These are phyloP conservation scores for Pristionchus mayeri DNA, from an alignment of 2,888 invertebrate species.

Conservation along the genomic window DNA sequence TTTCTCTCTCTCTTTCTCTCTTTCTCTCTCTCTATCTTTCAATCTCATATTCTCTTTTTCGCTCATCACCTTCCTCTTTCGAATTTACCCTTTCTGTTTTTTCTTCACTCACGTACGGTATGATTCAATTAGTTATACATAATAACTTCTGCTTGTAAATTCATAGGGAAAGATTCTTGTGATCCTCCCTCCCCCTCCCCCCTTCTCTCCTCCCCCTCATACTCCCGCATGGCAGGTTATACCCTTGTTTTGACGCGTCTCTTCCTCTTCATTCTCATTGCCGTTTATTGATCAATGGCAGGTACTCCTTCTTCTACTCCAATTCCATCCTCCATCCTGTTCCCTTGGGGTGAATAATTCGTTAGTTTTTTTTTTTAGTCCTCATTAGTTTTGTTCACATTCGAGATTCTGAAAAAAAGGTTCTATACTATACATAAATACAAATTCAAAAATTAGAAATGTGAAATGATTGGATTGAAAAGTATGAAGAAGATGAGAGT, in stretches of 20 bases:
- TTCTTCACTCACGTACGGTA: background rate
- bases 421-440: background rate
- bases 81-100: background rate
- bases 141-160: too few relatives aligned
- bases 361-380: too few relatives aligned
- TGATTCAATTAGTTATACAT: too few relatives aligned
- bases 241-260: background rate
- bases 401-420: too few relatives aligned
- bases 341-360: too few relatives aligned
- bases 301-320: background rate
- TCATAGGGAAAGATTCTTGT: too few relatives aligned
- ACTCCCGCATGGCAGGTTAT: background rate
- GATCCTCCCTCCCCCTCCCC: background rate
- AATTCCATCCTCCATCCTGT: background rate
- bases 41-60: too few relatives aligned
- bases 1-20: conserved; percentile 9
- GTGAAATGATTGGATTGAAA: background rate
- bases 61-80: background rate
- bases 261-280: background rate
- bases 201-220: background rate
- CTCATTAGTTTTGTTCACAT: too few relatives aligned
- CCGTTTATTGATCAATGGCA: background rate
- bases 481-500: background rate
- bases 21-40: too few relatives aligned
- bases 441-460: background rate